Evolutionary conservation across 2,888 invertebrate species (phyloP), one percentile per base, ranked within the genome.

Genomic region (Celastrina argiolus): DNA sequence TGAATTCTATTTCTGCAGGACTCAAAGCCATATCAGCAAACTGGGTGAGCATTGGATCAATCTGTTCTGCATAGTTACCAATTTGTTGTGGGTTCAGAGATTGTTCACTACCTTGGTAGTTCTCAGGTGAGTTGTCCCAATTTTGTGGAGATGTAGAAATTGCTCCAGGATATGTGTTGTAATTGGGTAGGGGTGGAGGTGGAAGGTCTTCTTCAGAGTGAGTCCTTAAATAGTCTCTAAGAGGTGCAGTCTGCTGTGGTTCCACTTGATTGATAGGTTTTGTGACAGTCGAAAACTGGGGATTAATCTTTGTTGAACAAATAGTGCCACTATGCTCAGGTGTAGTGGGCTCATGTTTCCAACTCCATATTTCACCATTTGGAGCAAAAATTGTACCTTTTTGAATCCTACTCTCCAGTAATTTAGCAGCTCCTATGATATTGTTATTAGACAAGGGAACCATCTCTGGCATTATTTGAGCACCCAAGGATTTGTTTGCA

Each of bases 361-460:
- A 92, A 72, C 90, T 89, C 92, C 92, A 92, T 69, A 92, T 88
- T 74, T 92, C 92, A 0, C 92, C 92, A 72, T 91, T 89, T 3
- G 91, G 92, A 14, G 90, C 92, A 69, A 91, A 91, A 74, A 92
- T 90, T 1, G 91, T 91, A 1, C 91, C 92, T 69, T 90, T 91
- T 68, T 91, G 90, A 61, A 88, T 82, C 70, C 87, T 84, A 67
- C 84, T 84, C 63, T 91, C 90, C 61, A 86, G 67, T 64, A 89
- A 72, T 69, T 90, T 90, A 3, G 87, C 85, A 59, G 84, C 84
- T 14, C 85, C 85, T 73, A 85, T 82, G 6, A 87, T 77, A 72
- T 91, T 92, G 67, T 92, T 92, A 69, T 91, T 91, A 66, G 78
- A 81, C 16, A 78, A 76, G 4, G 87, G 78, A 82, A 87, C 88